These are phyloP conservation scores for Mimumesa dahlbomi DNA, from an alignment of 2,888 invertebrate genomes.

Conservation along the genomic window DNA sequence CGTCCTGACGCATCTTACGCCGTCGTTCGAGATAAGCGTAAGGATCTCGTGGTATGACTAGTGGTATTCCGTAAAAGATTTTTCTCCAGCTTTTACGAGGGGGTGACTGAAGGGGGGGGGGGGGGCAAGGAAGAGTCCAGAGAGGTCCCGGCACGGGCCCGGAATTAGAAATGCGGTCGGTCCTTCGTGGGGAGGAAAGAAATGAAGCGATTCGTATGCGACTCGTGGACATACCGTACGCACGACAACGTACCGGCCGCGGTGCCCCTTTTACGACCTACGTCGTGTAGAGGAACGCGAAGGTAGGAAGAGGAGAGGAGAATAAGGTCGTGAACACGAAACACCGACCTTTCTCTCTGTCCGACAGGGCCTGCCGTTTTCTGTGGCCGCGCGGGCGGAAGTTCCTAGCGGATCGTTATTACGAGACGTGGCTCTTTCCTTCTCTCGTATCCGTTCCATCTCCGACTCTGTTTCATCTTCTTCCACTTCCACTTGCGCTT, in stretches of 20 bases:
- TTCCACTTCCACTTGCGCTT: too few relatives aligned
- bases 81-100: slow-evolving; percentile 18
- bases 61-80: slow-evolving; percentile 15
- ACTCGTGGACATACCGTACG: slow-evolving; percentile 46
- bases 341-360: slow-evolving; percentile 23
- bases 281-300: slow-evolving; percentile 1
- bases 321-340: slow-evolving; percentile 38
- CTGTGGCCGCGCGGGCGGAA: slow-evolving; percentile 41
- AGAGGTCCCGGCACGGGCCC: slow-evolving; percentile 21
- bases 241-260: slow-evolving; percentile 42
- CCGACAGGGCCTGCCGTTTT: slow-evolving; percentile 14
- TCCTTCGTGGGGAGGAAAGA: slow-evolving; percentile 30
- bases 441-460: slow-evolving; percentile 31
- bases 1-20: too few relatives aligned
- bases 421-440: slow-evolving; percentile 37
- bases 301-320: slow-evolving; percentile 11
- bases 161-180: slow-evolving; percentile 51
- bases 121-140: too few relatives aligned
- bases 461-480: not conserved
- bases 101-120: not conserved
- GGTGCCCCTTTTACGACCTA: slow-evolving; percentile 55
- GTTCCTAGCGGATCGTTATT: slow-evolving; percentile 37
- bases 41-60: slow-evolving; percentile 21
- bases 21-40: too few relatives aligned
- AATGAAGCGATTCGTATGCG: slow-evolving; percentile 75